Evolutionary conservation across 2,888 invertebrate genomes (phyloP).

Genomic region (Dynastes maya): DNA sequence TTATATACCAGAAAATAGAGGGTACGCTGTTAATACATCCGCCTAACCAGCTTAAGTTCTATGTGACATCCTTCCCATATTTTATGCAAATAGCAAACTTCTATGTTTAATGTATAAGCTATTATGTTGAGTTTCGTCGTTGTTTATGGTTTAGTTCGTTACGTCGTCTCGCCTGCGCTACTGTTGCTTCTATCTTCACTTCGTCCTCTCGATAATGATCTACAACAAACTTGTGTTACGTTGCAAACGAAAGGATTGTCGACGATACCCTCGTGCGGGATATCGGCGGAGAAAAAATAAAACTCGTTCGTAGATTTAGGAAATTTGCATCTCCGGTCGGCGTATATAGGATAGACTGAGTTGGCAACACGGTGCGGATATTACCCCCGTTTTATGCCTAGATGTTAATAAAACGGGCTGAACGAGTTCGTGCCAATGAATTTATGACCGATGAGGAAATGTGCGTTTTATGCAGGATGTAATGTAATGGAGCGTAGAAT

Average conservation of each 20-base stretch:
- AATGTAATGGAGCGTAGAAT: conserved; percentile 18
- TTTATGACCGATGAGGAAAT: conserved; percentile 27
- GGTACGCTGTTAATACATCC: conserved; percentile 22
- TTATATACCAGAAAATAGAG: conserved; percentile 16
- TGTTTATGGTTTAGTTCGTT: conserved; percentile 68
- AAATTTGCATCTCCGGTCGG: conserved; percentile 60
- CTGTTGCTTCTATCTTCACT: conserved; percentile 65
- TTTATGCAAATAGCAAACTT: conserved; percentile 67
- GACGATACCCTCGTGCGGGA: no score
- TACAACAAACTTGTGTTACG: conserved; percentile 61
- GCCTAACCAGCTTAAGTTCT: conserved; percentile 49
- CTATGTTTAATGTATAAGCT: conserved; percentile 70
- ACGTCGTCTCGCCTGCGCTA: conserved; percentile 59
- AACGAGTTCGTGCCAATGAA: conserved; percentile 31
- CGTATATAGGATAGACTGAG: background rate
- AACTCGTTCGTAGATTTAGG: conserved; percentile 62
- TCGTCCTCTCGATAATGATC: conserved; percentile 64
- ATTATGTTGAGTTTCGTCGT: conserved; percentile 68
- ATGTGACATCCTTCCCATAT: conserved; percentile 63
- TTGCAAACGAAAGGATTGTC: background rate
- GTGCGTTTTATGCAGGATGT: conserved; percentile 32
- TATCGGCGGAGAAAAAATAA: conserved; percentile 59
- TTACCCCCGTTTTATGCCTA: conserved; percentile 3
- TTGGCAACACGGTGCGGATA: background rate
- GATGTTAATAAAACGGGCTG: conserved; percentile 37